A percentile compares a stretch with the other conserved stretches of the same genome.
phyloP scores from a whole-genome alignment of 2,797 vertebrate species.

The Falco rusticolus region DNA sequence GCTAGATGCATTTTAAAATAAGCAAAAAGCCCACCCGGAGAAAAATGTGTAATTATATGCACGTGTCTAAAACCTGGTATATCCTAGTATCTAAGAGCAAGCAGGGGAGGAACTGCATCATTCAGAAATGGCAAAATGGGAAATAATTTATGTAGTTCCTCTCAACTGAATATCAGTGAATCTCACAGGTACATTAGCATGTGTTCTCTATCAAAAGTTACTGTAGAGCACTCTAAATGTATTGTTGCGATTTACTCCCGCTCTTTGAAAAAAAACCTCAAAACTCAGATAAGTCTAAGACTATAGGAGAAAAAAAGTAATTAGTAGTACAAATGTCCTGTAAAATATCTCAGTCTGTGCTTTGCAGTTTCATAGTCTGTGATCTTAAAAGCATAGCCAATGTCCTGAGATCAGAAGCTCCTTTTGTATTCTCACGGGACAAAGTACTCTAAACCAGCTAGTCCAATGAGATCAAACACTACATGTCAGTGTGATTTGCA shows the following conservation, averaged over 20 bases:
- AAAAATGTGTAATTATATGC: background rate
- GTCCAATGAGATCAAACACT: background rate
- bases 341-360: background rate
- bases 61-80: background rate
- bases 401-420: background rate
- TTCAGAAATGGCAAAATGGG: background rate
- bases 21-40: background rate
- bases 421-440: background rate
- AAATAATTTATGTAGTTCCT: background rate
- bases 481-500: background rate
- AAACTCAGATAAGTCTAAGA: background rate
- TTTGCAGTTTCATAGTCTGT: background rate
- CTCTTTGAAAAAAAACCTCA: background rate
- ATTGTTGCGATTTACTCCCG: background rate
- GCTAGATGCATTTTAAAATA: background rate
- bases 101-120: background rate
- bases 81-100: background rate
- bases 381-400: background rate
- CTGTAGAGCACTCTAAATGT: background rate
- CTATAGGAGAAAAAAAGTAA: background rate
- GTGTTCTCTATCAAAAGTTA: background rate
- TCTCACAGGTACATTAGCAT: background rate
- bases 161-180: background rate
- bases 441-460: background rate
- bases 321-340: background rate